These are phyloP conservation scores for Platichthys stellatus DNA, from an alignment of 2,113 vertebrate species.

Conservation along the genomic window DNA sequence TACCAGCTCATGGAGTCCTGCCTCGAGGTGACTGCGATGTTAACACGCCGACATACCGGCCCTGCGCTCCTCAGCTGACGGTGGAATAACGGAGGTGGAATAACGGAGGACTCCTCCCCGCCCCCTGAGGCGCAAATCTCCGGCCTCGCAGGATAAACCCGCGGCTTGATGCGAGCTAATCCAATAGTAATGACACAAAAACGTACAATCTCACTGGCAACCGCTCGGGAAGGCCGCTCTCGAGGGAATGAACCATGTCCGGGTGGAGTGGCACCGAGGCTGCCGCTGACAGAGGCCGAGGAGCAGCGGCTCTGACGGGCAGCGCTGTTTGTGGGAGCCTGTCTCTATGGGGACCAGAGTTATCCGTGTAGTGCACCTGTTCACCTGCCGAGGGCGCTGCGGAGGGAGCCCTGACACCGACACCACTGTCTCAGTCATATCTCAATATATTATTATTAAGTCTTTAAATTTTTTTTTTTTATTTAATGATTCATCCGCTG, in stretches of 20 bases:
- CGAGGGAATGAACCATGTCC: constrained; percentile 24
- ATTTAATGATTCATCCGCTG: too few relatives aligned
- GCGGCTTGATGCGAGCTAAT: constrained; percentile 59
- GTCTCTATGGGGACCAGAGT: constrained; percentile 75
- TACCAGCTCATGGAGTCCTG: constrained; percentile 52
- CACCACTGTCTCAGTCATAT: too few relatives aligned
- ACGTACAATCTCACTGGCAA: constrained; percentile 16
- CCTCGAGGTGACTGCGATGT: constrained; percentile 22
- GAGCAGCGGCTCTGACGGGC: constrained; percentile 8
- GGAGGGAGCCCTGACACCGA: too few relatives aligned
- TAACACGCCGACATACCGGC: constrained; percentile 54
- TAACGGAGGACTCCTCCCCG: constrained; percentile 70
- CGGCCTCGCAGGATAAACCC: constrained; percentile 68
- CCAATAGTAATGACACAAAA: constrained; percentile 42
- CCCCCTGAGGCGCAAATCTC: constrained; percentile 55
- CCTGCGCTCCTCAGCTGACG: constrained; percentile 40
- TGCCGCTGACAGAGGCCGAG: constrained; percentile 31
- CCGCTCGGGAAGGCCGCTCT: constrained; percentile 33
- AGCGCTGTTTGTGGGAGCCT: constrained; percentile 67
- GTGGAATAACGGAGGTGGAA: constrained; percentile 38
- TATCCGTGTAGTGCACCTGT: background rate
- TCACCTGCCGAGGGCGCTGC: constrained; percentile 44
- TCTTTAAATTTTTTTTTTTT: background rate
- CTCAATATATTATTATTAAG: too few relatives aligned
- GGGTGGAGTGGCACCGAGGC: background rate